phyloP scores from a whole-genome alignment of 2,113 vertebrate species.

The Erpornis zantholeuca region DNA sequence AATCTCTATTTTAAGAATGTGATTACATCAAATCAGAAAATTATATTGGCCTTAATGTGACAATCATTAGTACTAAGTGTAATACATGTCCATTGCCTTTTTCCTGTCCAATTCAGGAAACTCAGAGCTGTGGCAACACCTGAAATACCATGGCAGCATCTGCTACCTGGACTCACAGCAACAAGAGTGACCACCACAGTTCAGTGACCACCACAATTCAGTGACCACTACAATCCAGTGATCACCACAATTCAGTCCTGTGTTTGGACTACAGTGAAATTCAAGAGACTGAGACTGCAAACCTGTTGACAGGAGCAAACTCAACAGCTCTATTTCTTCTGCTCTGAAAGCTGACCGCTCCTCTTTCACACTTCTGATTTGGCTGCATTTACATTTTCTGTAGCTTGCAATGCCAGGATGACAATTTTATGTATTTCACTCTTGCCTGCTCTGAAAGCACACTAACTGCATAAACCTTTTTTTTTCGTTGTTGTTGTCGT shows the following conservation, averaged over 20 bases:
- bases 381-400: neutral
- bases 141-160: neutral
- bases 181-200: neutral
- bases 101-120: neutral
- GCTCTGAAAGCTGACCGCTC: neutral
- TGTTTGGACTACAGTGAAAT: neutral
- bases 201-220: neutral
- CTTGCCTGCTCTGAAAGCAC: neutral
- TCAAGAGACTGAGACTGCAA: neutral
- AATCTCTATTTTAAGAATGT: neutral
- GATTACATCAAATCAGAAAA: neutral
- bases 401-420: neutral
- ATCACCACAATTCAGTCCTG: neutral
- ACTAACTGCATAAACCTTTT: neutral
- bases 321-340: neutral
- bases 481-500: neutral
- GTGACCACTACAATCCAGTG: neutral
- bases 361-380: neutral
- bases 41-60: neutral
- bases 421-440: neutral
- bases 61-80: neutral
- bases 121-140: neutral
- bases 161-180: neutral
- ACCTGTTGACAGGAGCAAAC: neutral
- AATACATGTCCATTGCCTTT: fast-evolving